Evolutionary conservation across 2,888 invertebrate genomes (phyloP), one percentile per base, ranked within the genome.

Genomic region (Caenorhabditis zanzibari): DNA sequence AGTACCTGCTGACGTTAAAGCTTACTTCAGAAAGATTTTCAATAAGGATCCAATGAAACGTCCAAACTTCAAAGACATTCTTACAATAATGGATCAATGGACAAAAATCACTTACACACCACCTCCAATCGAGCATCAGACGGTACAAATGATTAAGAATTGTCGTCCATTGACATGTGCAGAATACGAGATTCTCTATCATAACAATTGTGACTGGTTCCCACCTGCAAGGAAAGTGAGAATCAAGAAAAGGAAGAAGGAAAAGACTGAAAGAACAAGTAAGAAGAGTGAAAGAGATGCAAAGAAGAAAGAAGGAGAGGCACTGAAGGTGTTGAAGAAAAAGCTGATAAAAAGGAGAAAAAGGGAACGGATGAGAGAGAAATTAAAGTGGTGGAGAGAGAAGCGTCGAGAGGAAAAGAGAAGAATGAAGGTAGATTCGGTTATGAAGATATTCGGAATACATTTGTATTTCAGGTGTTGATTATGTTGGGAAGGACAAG

Each of bases 161-260:
- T 71, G 64, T 12, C 9, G 14, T 56, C 83, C 68, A 49, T 54
- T 83, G 61, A 79, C 80, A 24, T 61, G 16, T 16, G 71, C 63
- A 7, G 83, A 83, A 24, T 83, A 80, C 41, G 79, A 80, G 24
- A 24, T 84, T 12, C 19, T 84, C 10, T 59, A 38, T 32, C 6
- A 61, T 12, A 71, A 75, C 35, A 63, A 82, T 47, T 64, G 61
- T 49, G 82, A 82, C 75, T 68, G 66, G 64, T 35, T 47, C 26
- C 69, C 69, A 44, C 14, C 38, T 4, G 68, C 52, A 7, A 49
- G 61, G n/a, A 76, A 68, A 52, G 69, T 47, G 10, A 64, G 41
- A 41, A 47, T 35, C 14, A 47, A 49, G 38, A 52, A 35, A n/a
- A 28, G 38, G 24, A 41, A 35, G 26, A 68, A 52, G 49, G 7